Base-by-base conservation (phyloP, 2,888 invertebrate species). In the Lochmaea crataegi region DNA sequence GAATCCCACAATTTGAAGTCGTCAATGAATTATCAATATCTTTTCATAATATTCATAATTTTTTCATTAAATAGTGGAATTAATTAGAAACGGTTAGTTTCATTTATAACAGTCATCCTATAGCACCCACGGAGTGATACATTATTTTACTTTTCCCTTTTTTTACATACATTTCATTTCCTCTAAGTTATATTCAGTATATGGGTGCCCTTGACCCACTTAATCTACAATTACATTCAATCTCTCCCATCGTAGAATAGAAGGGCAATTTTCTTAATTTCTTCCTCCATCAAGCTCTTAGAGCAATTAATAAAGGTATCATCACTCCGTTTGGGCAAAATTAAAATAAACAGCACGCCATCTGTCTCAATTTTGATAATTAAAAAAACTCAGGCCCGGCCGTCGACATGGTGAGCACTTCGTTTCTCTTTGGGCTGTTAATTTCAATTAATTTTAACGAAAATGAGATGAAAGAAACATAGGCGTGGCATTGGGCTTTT, bases 401-500 rank as follows among this genome's bases (percentile, higher is more conserved):
- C 68, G 75, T 71, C 61, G 41, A 61, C 61, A 61, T 16, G 61
- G 61, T 41, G 61, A n/a, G 41, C 61, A 16, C 61, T 61, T 61
- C 18, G 61, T 38, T 61, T 78, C 78, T 79, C 78, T 77, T 73
- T 65, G n/a, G 73, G 78, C 76, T 77, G 78, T 80, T 80, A 79
- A 80, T 80, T 79, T 79, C 80, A 80, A 80, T 80, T 80, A 80
- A 79, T 78, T 77, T 76, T 73, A 73, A 75, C 68, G 72, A 65
- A 68, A 66, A 70, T 67, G 53, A 66, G 68, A 63, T 72, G 26
- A 57, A 73, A 63, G 41, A 68, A 65, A 11, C 61, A 61, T 41
- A 16, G 41, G 61, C 61, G 61, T n/a, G 16, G 16, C 61, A 58
- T n/a, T 18, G 12, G 16, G 14, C n/a, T 45, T 22, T 14, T 32